Conservation (phyloP, 1,140 invertebrate genomes). For the Pygmarrhopalites habei region DNA sequence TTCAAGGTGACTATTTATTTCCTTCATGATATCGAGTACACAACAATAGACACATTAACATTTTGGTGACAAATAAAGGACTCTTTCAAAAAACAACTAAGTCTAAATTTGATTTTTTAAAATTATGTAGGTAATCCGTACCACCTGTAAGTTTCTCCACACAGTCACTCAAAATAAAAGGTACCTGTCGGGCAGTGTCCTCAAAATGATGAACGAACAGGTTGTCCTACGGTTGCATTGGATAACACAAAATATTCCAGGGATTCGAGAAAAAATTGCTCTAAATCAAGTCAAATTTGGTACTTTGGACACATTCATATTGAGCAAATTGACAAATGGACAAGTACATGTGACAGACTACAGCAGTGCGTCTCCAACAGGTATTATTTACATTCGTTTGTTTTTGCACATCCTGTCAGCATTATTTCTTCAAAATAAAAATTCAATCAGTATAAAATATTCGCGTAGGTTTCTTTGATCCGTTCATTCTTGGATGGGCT, state of each 20-base stretch:
- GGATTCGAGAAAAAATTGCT: conserved; percentile 54
- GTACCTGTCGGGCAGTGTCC: conserved; percentile 69
- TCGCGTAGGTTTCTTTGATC: conserved; percentile 89
- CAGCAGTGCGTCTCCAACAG: conserved; percentile 81
- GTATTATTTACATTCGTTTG: no score
- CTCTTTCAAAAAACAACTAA: no score
- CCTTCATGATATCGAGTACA: no score
- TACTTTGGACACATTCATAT: conserved; percentile 87
- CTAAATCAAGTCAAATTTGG: conserved; percentile 69
- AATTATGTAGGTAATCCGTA: conserved; percentile 53
- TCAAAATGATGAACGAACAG: conserved; percentile 73
- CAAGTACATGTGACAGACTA: conserved; percentile 72
- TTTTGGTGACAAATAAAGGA: no score
- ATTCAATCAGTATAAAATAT: no score
- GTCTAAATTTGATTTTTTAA: no score
- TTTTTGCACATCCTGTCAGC: no score
- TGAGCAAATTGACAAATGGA: conserved; percentile 66
- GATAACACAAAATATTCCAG: conserved; percentile 64
- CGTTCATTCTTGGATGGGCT: conserved; percentile 77
- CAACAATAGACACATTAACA: no score
- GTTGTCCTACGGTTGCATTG: conserved; percentile 69
- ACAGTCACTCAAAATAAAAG: conserved; percentile 65
- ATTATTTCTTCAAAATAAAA: no score
- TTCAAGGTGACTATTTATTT: conserved; percentile 58
- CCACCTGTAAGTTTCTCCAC: conserved; percentile 61